Percentiles rank a stretch among this genome's conserved stretches.
Conservation (phyloP, 2,797 vertebrate species). For the Micrastur ruficollis region DNA sequence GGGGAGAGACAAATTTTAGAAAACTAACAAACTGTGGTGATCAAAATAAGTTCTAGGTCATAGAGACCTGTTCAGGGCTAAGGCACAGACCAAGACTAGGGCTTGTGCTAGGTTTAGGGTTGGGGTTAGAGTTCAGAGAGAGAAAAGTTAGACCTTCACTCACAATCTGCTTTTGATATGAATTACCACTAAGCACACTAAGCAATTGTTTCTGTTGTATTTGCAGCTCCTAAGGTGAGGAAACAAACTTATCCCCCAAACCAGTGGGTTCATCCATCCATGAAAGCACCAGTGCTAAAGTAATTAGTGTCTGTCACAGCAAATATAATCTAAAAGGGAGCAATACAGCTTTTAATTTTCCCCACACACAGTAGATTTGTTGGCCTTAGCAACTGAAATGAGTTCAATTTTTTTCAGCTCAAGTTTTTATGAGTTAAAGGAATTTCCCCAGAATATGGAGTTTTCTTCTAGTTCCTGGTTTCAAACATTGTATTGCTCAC, state of each 20-base stretch:
- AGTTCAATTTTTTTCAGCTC: not conserved
- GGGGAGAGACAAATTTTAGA: not conserved
- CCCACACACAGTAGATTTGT: not conserved
- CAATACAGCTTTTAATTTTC: not conserved
- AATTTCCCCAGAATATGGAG: not conserved
- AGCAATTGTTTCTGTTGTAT: not conserved
- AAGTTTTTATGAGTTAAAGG: not conserved
- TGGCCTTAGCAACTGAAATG: not conserved
- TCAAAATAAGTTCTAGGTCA: not conserved
- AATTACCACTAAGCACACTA: not conserved
- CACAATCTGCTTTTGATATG: not conserved
- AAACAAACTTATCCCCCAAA: not conserved
- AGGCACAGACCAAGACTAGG: not conserved
- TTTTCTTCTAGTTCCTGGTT: not conserved
- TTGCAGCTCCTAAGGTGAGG: not conserved
- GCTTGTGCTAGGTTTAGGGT: not conserved
- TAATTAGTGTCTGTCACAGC: conserved; percentile 15
- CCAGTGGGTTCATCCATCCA: not conserved
- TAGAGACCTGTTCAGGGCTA: not conserved
- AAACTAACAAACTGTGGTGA: not conserved
- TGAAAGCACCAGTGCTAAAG: not conserved
- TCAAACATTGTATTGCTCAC: not conserved
- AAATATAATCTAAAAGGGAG: not conserved
- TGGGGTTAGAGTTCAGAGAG: not conserved
- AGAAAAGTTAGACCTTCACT: not conserved